Evolutionary conservation across 2,888 invertebrate genomes (phyloP).

Genomic region (Cynaeus angustus): DNA sequence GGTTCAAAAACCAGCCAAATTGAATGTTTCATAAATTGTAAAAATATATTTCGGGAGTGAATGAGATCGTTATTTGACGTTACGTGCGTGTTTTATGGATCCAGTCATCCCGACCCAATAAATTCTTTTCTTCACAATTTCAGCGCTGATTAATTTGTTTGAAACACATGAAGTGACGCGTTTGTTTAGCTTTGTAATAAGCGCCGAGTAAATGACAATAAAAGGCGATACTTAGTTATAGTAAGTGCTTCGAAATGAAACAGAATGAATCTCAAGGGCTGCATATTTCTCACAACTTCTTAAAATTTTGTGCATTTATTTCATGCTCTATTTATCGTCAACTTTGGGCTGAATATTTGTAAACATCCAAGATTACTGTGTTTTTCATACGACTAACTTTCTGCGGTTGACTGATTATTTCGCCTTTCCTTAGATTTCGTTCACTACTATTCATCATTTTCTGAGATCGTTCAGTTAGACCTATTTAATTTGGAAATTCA

Average conservation of each 20-base stretch:
- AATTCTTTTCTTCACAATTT: conserved; percentile 15
- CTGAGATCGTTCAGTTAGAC: too few relatives aligned
- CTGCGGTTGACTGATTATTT: too few relatives aligned
- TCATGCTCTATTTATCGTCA: conserved; percentile 44
- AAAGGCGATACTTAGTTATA: conserved; percentile 33
- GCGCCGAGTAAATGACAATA: conserved; percentile 27
- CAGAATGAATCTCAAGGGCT: conserved; percentile 46
- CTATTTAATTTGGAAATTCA: too few relatives aligned
- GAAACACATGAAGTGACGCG: conserved; percentile 4
- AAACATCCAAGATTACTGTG: neutral
- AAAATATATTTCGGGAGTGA: conserved; percentile 4
- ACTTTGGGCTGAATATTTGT: conserved; percentile 27
- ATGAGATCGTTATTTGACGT: conserved; percentile 3
- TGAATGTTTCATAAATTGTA: conserved; percentile 5
- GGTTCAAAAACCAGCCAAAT: neutral
- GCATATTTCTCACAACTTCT: conserved; percentile 46
- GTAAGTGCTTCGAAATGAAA: conserved; percentile 45
- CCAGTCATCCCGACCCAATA: neutral
- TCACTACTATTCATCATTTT: too few relatives aligned
- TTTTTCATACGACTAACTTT: too few relatives aligned
- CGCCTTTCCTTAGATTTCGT: too few relatives aligned
- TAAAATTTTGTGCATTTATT: conserved; percentile 48
- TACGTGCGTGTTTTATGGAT: conserved; percentile 7
- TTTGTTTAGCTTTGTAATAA: conserved; percentile 29
- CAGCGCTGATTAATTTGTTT: conserved; percentile 16